phyloP scores from a whole-genome alignment of 1,140 invertebrate genomes.

The Drosophila mojavensis region DNA sequence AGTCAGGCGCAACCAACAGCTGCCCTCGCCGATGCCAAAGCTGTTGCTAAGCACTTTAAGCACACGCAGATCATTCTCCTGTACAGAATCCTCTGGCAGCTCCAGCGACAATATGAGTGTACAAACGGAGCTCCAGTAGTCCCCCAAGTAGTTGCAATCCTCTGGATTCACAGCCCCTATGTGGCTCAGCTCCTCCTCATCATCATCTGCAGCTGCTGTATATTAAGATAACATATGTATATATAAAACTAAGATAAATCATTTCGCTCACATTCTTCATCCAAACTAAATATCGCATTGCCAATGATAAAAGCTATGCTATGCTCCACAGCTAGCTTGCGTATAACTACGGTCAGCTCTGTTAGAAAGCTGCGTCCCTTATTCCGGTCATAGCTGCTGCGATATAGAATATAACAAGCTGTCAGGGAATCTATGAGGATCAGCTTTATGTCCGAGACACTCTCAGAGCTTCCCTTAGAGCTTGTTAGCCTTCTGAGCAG shows the following conservation, averaged over 20 bases:
- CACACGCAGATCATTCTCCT: slow-evolving; percentile 52
- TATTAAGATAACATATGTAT: slow-evolving; percentile 8
- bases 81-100: slow-evolving; percentile 12
- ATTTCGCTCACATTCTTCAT: slow-evolving; percentile 29
- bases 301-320: slow-evolving; percentile 54
- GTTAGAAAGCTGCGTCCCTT: slow-evolving; percentile 32
- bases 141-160: slow-evolving; percentile 37
- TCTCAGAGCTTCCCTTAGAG: not conserved
- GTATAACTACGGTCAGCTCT: slow-evolving; percentile 42
- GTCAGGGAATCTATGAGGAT: slow-evolving; percentile 69
- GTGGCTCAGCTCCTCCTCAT: not conserved
- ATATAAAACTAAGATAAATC: slow-evolving; percentile 2
- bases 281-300: slow-evolving; percentile 40
- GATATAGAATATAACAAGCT: slow-evolving; percentile 48
- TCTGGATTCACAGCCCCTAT: slow-evolving; percentile 1
- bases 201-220: slow-evolving; percentile 8
- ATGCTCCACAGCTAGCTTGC: slow-evolving; percentile 42
- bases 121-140: slow-evolving; percentile 65
- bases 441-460: slow-evolving; percentile 47
- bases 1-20: slow-evolving; percentile 56
- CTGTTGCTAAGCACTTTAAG: slow-evolving; percentile 58
- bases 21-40: slow-evolving; percentile 37
- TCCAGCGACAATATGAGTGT: slow-evolving; percentile 56
- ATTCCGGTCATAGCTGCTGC: slow-evolving; percentile 29
- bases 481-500: slow-evolving; percentile 32